Evolutionary conservation across 2,797 vertebrate species (phyloP), one percentile per base, ranked within the genome.

Genomic region (Spinibarbus caldwelli): DNA sequence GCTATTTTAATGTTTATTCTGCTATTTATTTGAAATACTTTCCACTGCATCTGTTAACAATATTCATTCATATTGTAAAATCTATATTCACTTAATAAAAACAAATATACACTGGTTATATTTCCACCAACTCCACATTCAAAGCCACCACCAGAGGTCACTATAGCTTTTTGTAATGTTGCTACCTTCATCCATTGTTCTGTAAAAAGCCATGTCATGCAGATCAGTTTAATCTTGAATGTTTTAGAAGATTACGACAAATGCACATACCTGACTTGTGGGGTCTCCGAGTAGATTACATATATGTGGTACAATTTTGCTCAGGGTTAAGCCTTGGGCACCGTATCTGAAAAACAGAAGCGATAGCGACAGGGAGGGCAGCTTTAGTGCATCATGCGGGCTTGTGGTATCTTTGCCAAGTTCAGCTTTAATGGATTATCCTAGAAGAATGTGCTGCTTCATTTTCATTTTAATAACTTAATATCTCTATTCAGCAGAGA

Each of bases 261-360:
- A 72, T 41, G 31, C 34, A 2, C 82, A 90, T 90, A 99, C 98
- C 97, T 99, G 98, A 90, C 97, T 98, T 41, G 97, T 99, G 78
- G 98, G 98, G 92, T 99, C 98, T 88, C 97, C 98, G 87, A 99
- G 93, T 86, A 99, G 95, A 92, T 97, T 98, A 96, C 98, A 99
- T 96, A 99, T 98, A 93, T 99, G 98, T 73, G 98, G 98, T 91
- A 99, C 98, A 15, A 99, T 98, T 96, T 99, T 99, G 94, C 96
- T 99, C 89, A 99, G 96, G 12, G 97, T 99, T 94, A 99, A 95
- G 88, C 97, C 97, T 89, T 99, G 97, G 90, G 98, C 98, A 93
- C 98, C 98, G 59, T 97, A 97, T 93, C 98, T 99, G 93, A 36
- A 92, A 66, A 59, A 87, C 29, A 79, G 29, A 66, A 79, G 29